Evolutionary conservation across 1,140 invertebrate species (phyloP), one percentile per base, ranked within the genome.

Genomic region (Subanguina moxae): DNA sequence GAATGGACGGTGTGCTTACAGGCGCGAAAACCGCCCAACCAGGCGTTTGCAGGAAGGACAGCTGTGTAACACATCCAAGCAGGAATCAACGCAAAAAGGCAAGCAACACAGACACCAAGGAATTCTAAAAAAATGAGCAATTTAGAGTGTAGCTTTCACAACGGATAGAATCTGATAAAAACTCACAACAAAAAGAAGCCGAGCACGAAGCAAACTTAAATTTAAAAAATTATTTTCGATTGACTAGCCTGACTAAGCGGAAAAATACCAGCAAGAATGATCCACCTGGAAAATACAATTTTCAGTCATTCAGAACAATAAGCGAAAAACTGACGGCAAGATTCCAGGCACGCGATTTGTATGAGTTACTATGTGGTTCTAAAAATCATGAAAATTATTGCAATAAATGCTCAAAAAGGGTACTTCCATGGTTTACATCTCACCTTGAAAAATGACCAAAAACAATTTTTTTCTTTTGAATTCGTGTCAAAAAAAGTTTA

Each of bases 41-140:
- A 64, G 57, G 1, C 77, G 75, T 63, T 82, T 80, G 73, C 78
- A 80, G 7, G 70, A 71, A 19, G 80, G 78, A 68, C 78, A 80
- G 1, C 67, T 67, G 57, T 80, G 78, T 11, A 74, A 42, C n/a
- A 82, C 80, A 46, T 80, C 78, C 32, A 80, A 69, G 13, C 80
- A 79, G 5, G 76, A 67, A 19, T 80, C 78, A 25, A 80, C 45
- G 57, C 76, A 80, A 57, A 80, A 80, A 15, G 80, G 80, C 45
- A 80, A 45, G 67, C 78, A 78, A 25, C 76, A 80, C 30, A 80
- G 58, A 30, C 76, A 80, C 68, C 74, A 74, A 1, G 65, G 74
- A 3, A 73, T 30, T n/a, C n/a, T n/a, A n/a, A n/a, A n/a, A n/a
- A n/a, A n/a, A n/a, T n/a, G n/a, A n/a, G n/a, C n/a, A n/a, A n/a